These are phyloP conservation scores for Rhinoraja longicauda DNA, from an alignment of 2,797 vertebrate species.

Conservation along the genomic window DNA sequence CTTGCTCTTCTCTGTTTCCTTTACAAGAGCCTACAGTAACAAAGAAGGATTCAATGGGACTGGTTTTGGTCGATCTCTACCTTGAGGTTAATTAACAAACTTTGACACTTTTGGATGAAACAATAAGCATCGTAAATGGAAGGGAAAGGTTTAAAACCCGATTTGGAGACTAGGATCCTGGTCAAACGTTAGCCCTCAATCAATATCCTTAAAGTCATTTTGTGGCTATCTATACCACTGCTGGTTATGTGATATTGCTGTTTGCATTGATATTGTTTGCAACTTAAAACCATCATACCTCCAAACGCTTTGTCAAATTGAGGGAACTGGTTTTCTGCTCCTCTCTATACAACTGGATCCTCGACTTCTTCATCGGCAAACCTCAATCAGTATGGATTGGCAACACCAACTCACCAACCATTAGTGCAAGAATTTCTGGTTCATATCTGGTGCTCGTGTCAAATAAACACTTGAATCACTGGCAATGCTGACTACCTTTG, in stretches of 20 bases:
- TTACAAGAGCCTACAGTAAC: conserved; percentile 63
- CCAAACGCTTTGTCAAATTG: too few relatives aligned
- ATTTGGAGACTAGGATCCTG: background rate
- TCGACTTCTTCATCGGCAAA: too few relatives aligned
- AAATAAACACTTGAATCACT: too few relatives aligned
- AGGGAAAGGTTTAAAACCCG: background rate
- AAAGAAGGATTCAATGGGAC: background rate
- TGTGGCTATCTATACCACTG: background rate
- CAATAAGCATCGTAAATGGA: background rate
- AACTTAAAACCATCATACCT: too few relatives aligned
- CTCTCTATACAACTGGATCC: too few relatives aligned
- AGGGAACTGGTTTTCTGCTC: too few relatives aligned
- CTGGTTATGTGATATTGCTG: background rate
- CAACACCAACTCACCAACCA: too few relatives aligned
- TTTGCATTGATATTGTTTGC: background rate
- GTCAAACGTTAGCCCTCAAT: background rate
- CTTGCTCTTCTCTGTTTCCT: conserved; percentile 73
- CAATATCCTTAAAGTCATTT: background rate
- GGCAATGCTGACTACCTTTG: too few relatives aligned
- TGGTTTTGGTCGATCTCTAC: background rate
- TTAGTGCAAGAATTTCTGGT: too few relatives aligned
- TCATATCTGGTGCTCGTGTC: too few relatives aligned
- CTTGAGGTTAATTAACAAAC: background rate
- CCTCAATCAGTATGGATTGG: too few relatives aligned
- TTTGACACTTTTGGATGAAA: background rate